Evolutionary conservation across 2,888 invertebrate genomes (phyloP).

Genomic region (Eupeodes latifasciatus): DNA sequence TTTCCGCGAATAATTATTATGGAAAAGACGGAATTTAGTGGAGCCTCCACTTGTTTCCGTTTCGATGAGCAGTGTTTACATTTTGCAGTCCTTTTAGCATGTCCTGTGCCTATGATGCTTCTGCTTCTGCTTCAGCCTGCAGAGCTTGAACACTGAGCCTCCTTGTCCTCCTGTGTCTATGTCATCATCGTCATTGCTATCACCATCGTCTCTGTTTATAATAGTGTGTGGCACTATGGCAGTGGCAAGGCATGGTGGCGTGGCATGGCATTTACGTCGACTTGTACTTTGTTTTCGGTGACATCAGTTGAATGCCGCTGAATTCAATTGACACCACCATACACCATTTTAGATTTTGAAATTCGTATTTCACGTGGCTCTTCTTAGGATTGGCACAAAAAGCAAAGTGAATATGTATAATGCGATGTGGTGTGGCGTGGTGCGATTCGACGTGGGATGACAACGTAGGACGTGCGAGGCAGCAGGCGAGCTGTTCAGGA

Average conservation of each 20-base stretch:
- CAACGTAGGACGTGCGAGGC: too few species aligned
- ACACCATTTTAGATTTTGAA: conserved; percentile 58
- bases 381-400: conserved; percentile 39
- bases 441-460: too few species aligned
- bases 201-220: neutral
- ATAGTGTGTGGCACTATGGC: neutral
- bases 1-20: conserved; percentile 73
- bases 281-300: conserved; percentile 38
- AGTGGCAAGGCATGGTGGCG: neutral
- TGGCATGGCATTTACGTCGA: conserved; percentile 19
- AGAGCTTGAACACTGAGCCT: too few species aligned
- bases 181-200: conserved; percentile 34
- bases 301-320: conserved; percentile 49
- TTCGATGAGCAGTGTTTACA: conserved; percentile 68
- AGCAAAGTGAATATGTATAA: neutral
- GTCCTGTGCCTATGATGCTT: neutral
- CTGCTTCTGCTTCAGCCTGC: too few species aligned
- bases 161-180: too few species aligned
- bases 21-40: conserved; percentile 67
- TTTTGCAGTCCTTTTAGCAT: conserved; percentile 50
- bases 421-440: too few species aligned
- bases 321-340: conserved; percentile 70
- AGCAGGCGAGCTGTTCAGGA: neutral
- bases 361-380: conserved; percentile 30
- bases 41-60: conserved; percentile 63